Evolutionary conservation across 2,888 invertebrate genomes (phyloP).

Genomic region (Xylota sylvarum): DNA sequence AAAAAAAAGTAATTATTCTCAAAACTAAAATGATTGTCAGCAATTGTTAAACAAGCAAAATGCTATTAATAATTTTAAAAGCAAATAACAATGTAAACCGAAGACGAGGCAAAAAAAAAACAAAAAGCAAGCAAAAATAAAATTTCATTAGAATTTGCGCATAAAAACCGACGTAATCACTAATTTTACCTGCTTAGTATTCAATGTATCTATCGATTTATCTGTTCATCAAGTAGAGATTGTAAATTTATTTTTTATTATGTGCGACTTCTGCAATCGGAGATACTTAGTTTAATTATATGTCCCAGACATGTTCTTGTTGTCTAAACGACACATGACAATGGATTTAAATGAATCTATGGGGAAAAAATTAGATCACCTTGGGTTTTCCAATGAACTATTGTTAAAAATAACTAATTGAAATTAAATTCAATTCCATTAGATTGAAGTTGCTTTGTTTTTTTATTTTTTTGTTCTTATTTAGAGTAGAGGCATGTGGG

Average conservation of each 20-base stretch:
- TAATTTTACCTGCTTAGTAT: constrained; percentile 69
- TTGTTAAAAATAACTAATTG: constrained; percentile 60
- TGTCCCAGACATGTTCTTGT: constrained; percentile 46
- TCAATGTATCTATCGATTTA: constrained; percentile 49
- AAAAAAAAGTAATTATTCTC: constrained; percentile 3
- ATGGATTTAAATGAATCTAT: constrained; percentile 8
- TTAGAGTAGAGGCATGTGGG: not conserved
- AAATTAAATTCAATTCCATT: constrained; percentile 30
- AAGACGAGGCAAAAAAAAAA: constrained; percentile 18
- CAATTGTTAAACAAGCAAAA: constrained; percentile 19
- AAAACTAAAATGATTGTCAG: constrained; percentile 28
- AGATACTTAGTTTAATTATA: constrained; percentile 15
- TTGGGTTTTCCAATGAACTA: constrained; percentile 72
- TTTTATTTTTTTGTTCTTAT: not conserved
- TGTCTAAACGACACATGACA: constrained; percentile 26
- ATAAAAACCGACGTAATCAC: constrained; percentile 63
- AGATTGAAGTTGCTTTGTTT: constrained; percentile 3
- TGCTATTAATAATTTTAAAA: constrained; percentile 23
- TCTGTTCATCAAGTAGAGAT: constrained; percentile 47
- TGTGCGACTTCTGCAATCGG: constrained; percentile 52
- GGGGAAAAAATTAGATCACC: constrained; percentile 70
- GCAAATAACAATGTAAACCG: constrained; percentile 34
- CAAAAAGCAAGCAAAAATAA: not conserved
- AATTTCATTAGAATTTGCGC: constrained; percentile 50
- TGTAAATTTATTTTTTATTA: constrained; percentile 23